Base-by-base conservation (phyloP, 2,113 vertebrate species). In the Gadus chalcogrammus region DNA sequence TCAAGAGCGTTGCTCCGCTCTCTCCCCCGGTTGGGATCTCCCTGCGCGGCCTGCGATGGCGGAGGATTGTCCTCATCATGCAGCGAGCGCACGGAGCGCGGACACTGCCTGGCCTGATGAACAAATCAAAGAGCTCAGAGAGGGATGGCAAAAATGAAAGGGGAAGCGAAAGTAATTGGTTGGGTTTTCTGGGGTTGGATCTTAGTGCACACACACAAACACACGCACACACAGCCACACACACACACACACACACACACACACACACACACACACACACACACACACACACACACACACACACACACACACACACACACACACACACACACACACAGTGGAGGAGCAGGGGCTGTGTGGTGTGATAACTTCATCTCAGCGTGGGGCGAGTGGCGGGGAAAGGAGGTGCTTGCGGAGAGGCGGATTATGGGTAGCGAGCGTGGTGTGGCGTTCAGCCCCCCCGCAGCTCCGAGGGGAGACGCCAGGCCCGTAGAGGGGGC, bases 291-390 rank as follows among this genome's bases (percentile, higher is more conserved):
- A 1, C 52, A 53, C 52, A 53, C 59, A 61, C 48, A 66, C 75
- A 65, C 63, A 64, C n/a, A 75, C 17, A 67, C n/a, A 8, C 16
- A 31, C 61, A 28, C 64, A 65, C 53, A 53, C 1, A 64, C 1
- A 76, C 66, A 67, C n/a, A 62, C 65, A 73, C 67, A 67, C 65
- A 62, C 4, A 65, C 4, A 42, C 61, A 52, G 35, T 56, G 64
- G 62, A 67, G 65, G 42, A 28, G 64, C 66, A 75, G 76, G 58
- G 28, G 76, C 77, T 75, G 77, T 55, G 6, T 68, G 66, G 79
- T 84, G 82, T 76, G 80, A 88, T 85, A 88, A 85, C 83, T 89
- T 87, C 76, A 85, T 86, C 84, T 72, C 86, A 83, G 88, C 75
- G 59, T 83, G 84, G 69, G 76, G 76, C 65, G 28, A 79, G 74